A percentile compares a stretch with the other conserved stretches of the same genome.
These are phyloP conservation scores for Apis florea DNA, from an alignment of 1,140 invertebrate species.

Conservation along the genomic window DNA sequence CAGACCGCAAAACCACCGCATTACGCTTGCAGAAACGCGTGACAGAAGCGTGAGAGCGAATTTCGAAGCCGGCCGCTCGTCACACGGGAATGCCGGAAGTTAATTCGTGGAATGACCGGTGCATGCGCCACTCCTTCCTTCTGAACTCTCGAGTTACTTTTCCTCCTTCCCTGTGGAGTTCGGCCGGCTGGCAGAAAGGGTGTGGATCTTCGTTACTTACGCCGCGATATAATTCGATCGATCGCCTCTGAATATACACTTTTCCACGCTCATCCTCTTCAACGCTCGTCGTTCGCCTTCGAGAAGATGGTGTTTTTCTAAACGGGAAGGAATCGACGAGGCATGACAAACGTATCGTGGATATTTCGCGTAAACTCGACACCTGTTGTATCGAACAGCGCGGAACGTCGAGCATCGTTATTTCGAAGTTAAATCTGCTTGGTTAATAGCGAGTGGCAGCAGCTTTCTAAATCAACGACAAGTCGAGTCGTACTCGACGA, in stretches of 20 bases:
- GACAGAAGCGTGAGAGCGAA: background rate
- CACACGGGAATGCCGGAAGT: constrained; percentile 67
- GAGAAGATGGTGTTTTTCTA: no score
- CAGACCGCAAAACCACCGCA: constrained; percentile 21
- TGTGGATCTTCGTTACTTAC: constrained; percentile 30
- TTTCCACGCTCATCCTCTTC: no score
- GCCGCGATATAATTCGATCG: constrained; percentile 70
- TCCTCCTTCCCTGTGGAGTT: constrained; percentile 18
- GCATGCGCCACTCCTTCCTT: constrained; percentile 39
- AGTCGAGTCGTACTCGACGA: no score
- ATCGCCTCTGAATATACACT: no score
- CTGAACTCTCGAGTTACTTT: constrained; percentile 55
- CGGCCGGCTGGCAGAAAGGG: no score
- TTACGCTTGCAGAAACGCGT: constrained; percentile 14
- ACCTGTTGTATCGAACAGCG: background rate
- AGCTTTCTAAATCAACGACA: background rate
- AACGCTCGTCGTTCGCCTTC: no score
- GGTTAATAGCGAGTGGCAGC: constrained; percentile 19
- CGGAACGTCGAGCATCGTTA: constrained; percentile 1
- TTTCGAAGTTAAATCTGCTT: background rate
- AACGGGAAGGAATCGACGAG: no score
- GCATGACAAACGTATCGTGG: background rate
- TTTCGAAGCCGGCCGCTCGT: constrained; percentile 32
- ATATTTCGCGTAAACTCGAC: background rate
- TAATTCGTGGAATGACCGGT: constrained; percentile 63